Conservation (phyloP, 2,888 invertebrate genomes). For the Sphinx pinastri region DNA sequence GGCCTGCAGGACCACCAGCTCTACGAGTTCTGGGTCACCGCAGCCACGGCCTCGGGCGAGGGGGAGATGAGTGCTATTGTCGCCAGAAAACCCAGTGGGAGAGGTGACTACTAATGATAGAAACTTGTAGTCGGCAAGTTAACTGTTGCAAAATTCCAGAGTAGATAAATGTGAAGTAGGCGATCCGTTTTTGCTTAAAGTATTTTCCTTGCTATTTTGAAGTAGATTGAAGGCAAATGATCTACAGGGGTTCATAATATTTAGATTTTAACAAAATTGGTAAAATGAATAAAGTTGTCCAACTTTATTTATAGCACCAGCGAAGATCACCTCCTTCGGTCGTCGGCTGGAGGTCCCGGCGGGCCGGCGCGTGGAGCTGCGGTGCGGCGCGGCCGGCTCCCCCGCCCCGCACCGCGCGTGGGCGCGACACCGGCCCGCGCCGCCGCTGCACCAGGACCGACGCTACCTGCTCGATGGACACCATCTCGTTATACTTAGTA, state of each 20-base stretch:
- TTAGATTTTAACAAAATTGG: too few species aligned
- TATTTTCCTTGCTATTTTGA: too few species aligned
- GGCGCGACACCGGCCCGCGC: conserved; percentile 86
- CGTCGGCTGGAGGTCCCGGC: conserved; percentile 85
- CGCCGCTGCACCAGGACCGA: conserved; percentile 77
- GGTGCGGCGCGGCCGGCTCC: conserved; percentile 88
- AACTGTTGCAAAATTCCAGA: too few species aligned
- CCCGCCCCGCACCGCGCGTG: conserved; percentile 89
- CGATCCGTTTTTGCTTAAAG: too few species aligned
- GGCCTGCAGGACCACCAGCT: conserved; percentile 87
- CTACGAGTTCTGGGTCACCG: conserved; percentile 95
- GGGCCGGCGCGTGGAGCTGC: conserved; percentile 85
- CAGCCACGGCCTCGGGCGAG: conserved; percentile 86
- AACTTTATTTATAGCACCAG: conserved; percentile 85
- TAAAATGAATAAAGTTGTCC: not conserved
- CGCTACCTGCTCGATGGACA: conserved; percentile 73
- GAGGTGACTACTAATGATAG: conserved; percentile 74
- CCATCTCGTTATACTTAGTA: conserved; percentile 87
- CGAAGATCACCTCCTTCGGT: conserved; percentile 92
- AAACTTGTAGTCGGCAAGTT: too few species aligned
- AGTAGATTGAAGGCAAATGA: too few species aligned
- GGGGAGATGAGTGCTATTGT: conserved; percentile 91
- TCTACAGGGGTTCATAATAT: too few species aligned
- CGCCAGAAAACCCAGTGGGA: conserved; percentile 87
- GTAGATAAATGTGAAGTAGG: too few species aligned